Conservation (phyloP, 2,113 vertebrate genomes). For the Chloropsis hardwickii region DNA sequence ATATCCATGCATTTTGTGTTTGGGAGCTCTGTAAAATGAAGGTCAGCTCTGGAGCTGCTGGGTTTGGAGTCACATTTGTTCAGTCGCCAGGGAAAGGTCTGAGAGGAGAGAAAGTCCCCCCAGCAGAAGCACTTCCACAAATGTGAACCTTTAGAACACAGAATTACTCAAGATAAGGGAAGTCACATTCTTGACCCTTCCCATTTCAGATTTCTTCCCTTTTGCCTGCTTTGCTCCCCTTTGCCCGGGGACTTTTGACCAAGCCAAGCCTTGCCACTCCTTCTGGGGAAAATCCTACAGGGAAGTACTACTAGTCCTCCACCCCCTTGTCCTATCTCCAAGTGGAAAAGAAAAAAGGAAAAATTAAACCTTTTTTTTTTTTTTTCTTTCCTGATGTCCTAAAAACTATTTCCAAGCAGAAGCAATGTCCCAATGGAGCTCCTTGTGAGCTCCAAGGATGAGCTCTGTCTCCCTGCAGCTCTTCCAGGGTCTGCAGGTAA, state of each 20-base stretch:
- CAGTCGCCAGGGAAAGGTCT: background rate
- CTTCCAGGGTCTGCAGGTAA: background rate
- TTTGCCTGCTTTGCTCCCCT: background rate
- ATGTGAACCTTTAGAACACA: background rate
- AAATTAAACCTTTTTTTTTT: background rate
- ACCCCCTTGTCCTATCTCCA: background rate
- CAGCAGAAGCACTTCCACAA: background rate
- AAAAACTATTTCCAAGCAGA: background rate
- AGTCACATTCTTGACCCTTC: background rate
- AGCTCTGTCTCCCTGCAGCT: background rate
- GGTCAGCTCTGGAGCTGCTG: background rate
- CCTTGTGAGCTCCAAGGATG: background rate
- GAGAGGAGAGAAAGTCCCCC: background rate
- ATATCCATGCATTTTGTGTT: background rate
- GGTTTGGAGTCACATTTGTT: background rate
- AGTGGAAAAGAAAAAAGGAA: background rate
- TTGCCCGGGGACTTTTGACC: background rate
- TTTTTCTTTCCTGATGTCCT: no score
- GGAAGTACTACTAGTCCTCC: background rate
- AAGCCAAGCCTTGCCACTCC: background rate
- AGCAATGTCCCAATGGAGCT: rapidly evolving
- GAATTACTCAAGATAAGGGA: background rate
- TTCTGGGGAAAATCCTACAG: background rate
- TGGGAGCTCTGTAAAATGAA: background rate
- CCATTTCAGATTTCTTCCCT: background rate